Percentiles rank a stretch among this genome's conserved stretches.
phyloP scores from a whole-genome alignment of 2,888 invertebrate genomes.

The Belgica antarctica region DNA sequence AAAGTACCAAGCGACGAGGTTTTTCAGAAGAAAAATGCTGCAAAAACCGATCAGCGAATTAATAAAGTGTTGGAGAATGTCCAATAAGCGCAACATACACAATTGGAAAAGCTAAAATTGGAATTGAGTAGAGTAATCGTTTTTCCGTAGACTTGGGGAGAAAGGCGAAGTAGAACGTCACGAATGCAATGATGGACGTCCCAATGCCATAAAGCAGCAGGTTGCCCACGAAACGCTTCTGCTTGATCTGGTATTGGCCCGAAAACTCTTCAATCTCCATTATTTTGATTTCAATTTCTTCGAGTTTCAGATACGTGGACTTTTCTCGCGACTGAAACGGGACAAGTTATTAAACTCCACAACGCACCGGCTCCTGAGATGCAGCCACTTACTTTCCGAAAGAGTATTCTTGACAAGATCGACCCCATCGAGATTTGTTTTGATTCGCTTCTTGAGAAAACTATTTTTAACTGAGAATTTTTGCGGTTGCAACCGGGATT shows the following conservation, averaged over 20 bases:
- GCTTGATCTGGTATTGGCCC: conserved; percentile 73
- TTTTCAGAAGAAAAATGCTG: conserved; percentile 76
- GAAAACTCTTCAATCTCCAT: conserved; percentile 77
- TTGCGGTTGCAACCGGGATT: too few relatives aligned
- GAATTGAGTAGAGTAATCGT: conserved; percentile 72
- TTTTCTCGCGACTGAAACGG: conserved; percentile 55
- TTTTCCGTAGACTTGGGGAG: conserved; percentile 73
- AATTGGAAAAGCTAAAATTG: conserved; percentile 75
- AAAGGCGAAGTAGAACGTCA: conserved; percentile 76
- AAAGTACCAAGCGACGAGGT: conserved; percentile 84
- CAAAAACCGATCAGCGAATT: conserved; percentile 46
- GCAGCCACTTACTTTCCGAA: not conserved
- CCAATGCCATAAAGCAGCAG: conserved; percentile 70
- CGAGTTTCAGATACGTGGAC: conserved; percentile 59
- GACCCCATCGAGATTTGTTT: conserved; percentile 21
- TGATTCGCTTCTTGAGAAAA: too few relatives aligned
- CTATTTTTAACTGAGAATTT: too few relatives aligned
- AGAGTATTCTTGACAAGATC: conserved; percentile 26
- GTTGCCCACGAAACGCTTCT: conserved; percentile 77
- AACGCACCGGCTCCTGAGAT: not conserved
- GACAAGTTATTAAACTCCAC: not conserved
- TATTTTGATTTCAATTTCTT: conserved; percentile 76
- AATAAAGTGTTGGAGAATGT: conserved; percentile 9
- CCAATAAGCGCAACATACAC: conserved; percentile 64
- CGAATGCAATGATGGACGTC: conserved; percentile 67